These are phyloP conservation scores for Nowickia ferox DNA, from an alignment of 2,888 invertebrate genomes.

Conservation along the genomic window DNA sequence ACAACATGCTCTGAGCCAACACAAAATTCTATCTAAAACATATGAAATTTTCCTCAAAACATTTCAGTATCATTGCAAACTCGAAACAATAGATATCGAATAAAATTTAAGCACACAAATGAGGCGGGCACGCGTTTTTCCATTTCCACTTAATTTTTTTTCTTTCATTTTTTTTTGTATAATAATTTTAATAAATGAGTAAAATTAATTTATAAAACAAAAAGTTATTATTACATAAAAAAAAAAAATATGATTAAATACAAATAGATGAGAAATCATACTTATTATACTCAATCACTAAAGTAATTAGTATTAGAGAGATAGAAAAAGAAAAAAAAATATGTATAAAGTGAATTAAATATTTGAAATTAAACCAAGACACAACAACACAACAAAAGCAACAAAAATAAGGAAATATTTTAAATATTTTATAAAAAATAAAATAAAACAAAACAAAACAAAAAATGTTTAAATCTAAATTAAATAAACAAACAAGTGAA, in stretches of 20 bases:
- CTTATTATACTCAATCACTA: conserved; percentile 16
- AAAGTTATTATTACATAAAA: conserved; percentile 30
- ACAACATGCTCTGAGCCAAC: conserved; percentile 26
- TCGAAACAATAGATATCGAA: conserved; percentile 73
- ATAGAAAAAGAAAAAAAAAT: conserved; percentile 5
- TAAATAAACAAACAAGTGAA: conserved; percentile 45
- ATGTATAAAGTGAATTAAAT: conserved; percentile 30
- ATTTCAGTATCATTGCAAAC: conserved; percentile 74
- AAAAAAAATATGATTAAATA: conserved; percentile 28
- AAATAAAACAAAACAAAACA: neutral
- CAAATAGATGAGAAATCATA: conserved; percentile 40
- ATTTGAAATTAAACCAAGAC: conserved; percentile 23
- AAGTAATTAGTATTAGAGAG: conserved; percentile 30
- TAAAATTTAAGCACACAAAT: conserved; percentile 34
- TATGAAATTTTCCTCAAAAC: conserved; percentile 60
- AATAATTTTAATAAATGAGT: conserved; percentile 62
- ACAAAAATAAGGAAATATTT: conserved; percentile 37
- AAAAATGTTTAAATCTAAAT: conserved; percentile 44
- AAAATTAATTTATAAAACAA: conserved; percentile 54
- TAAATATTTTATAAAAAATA: conserved; percentile 41
- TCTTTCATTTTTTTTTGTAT: conserved; percentile 42
- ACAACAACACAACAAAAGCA: conserved; percentile 29
- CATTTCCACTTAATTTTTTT: conserved; percentile 17
- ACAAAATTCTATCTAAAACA: conserved; percentile 59
- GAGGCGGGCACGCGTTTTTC: conserved; percentile 66